phyloP scores from a whole-genome alignment of 2,797 vertebrate species.

The Ceyx erithaca region DNA sequence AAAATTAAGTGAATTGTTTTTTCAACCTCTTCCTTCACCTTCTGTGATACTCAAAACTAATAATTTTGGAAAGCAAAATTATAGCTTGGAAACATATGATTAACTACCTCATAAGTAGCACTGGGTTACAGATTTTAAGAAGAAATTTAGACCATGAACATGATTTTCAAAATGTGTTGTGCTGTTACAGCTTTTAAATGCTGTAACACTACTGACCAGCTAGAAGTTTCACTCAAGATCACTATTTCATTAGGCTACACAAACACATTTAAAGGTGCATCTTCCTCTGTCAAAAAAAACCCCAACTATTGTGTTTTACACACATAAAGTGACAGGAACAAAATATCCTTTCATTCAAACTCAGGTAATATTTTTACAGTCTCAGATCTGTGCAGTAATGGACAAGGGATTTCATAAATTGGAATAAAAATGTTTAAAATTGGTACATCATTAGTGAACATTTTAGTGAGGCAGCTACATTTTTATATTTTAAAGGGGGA shows the following conservation, averaged over 20 bases:
- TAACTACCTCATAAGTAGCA: background rate
- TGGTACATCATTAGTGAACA: background rate
- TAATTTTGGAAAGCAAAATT: background rate
- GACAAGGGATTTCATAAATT: background rate
- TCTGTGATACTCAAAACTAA: background rate
- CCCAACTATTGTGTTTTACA: background rate
- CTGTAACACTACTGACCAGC: accelerated
- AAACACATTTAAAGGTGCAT: background rate
- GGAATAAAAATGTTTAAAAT: background rate
- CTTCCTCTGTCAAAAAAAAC: background rate
- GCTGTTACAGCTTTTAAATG: background rate
- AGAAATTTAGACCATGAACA: background rate
- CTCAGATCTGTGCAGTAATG: background rate
- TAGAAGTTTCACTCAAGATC: background rate
- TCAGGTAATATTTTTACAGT: background rate
- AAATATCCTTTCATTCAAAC: background rate
- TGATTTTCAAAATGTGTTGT: background rate
- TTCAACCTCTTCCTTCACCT: background rate
- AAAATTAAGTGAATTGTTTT: background rate
- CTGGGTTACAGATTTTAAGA: background rate
- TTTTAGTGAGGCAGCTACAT: background rate
- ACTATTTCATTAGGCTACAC: background rate
- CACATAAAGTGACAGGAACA: background rate
- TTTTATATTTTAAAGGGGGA: background rate
- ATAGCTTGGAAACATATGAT: background rate